phyloP scores from a whole-genome alignment of 2,888 invertebrate genomes.

The Microdon myrmicae region DNA sequence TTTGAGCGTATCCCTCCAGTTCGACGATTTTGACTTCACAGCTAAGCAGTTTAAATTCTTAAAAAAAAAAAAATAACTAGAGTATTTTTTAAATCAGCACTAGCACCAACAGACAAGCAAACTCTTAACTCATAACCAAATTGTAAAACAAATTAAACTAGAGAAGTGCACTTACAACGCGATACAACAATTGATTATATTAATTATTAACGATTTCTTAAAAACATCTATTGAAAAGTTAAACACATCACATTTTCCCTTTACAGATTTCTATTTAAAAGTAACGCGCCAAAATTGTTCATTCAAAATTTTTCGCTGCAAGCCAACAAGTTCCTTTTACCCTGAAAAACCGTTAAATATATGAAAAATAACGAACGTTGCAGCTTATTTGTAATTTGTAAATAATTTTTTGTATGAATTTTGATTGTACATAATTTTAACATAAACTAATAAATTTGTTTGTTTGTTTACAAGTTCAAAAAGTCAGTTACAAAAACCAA shows the following conservation, averaged over 20 bases:
- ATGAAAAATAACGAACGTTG: too few relatives aligned
- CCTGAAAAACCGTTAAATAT: too few relatives aligned
- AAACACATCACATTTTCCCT: constrained; percentile 7
- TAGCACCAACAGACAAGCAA: constrained; percentile 3
- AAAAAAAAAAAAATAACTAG: constrained; percentile 7
- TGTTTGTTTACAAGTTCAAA: too few relatives aligned
- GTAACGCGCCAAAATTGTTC: constrained; percentile 7
- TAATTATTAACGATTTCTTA: background rate
- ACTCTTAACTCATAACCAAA: constrained; percentile 2
- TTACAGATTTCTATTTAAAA: too few relatives aligned
- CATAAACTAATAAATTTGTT: too few relatives aligned
- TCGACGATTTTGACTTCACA: constrained; percentile 26
- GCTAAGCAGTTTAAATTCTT: background rate
- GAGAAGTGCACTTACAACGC: constrained; percentile 9
- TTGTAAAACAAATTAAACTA: constrained; percentile 2
- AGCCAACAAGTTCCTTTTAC: too few relatives aligned
- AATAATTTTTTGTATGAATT: too few relatives aligned
- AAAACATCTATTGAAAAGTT: background rate
- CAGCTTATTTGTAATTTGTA: too few relatives aligned
- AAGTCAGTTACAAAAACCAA: too few relatives aligned
- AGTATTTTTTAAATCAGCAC: background rate
- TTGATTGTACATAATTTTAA: too few relatives aligned
- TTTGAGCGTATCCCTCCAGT: constrained; percentile 56
- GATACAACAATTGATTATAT: background rate
- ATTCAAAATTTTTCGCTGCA: background rate